phyloP scores from a whole-genome alignment of 2,888 invertebrate species.

The Heliconius cydno region DNA sequence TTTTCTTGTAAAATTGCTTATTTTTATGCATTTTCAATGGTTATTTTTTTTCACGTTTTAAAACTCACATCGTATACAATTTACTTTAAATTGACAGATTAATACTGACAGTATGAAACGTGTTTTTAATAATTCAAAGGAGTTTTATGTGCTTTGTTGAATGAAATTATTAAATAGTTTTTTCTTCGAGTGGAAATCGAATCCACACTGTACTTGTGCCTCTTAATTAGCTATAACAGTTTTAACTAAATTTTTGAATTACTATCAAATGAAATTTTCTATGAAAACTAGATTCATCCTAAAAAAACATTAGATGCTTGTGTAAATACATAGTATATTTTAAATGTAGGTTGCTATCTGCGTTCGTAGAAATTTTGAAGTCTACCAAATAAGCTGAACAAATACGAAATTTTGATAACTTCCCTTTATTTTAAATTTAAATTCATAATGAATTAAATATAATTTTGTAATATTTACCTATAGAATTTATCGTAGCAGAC shows the following conservation, averaged over 20 bases:
- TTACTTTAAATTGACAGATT: conserved; percentile 12
- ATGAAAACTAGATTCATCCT: background rate
- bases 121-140: conserved; percentile 12
- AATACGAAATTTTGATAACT: background rate
- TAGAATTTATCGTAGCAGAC: no score
- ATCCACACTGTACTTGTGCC: background rate
- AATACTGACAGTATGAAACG: background rate
- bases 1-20: conserved; percentile 14
- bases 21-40: conserved; percentile 26
- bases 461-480: background rate
- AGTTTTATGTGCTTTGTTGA: background rate
- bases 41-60: conserved; percentile 16
- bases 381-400: conserved; percentile 15
- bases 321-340: background rate
- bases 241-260: background rate
- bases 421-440: background rate
- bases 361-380: background rate
- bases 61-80: conserved; percentile 20
- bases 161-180: no score
- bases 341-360: background rate
- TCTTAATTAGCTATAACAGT: background rate
- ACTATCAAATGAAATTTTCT: background rate
- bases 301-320: background rate
- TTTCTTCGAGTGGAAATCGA: no score
- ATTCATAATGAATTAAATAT: background rate